A percentile compares a stretch with the other conserved stretches of the same genome.
These are phyloP conservation scores for Pachyrhynchus sulphureomaculatus DNA, from an alignment of 1,140 invertebrate genomes.

Conservation along the genomic window DNA sequence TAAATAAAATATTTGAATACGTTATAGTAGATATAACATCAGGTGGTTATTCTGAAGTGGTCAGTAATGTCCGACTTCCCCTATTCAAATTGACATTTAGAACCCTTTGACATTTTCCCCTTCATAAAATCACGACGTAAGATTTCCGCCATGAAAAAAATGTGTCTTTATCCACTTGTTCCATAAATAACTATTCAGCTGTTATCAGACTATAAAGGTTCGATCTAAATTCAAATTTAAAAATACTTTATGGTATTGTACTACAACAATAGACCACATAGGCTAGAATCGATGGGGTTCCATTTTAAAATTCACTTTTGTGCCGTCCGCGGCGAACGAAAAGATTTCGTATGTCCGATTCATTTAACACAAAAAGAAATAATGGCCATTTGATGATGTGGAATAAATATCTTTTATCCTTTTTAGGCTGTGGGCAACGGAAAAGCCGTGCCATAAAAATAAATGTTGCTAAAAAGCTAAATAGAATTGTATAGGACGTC, in stretches of 20 bases:
- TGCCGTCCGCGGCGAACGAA: conserved; percentile 12
- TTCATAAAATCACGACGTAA: too few relatives aligned
- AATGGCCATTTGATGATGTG: conserved; percentile 26
- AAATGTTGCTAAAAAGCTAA: conserved; percentile 21
- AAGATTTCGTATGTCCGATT: conserved; percentile 23
- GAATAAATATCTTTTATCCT: conserved; percentile 25
- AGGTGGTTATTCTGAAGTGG: too few relatives aligned
- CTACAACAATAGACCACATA: conserved; percentile 14
- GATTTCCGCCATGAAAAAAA: too few relatives aligned
- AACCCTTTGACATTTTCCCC: too few relatives aligned
- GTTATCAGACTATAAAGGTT: background rate
- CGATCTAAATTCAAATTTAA: conserved; percentile 1
- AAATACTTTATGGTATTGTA: background rate
- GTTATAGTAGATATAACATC: too few relatives aligned
- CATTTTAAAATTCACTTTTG: conserved; percentile 26
- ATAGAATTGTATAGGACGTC: conserved; percentile 7
- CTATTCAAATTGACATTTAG: too few relatives aligned
- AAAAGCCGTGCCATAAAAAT: conserved; percentile 11
- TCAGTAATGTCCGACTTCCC: too few relatives aligned
- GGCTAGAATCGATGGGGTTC: conserved; percentile 8
- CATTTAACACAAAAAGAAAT: conserved; percentile 26
- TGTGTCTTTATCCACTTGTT: too few relatives aligned
- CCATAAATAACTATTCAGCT: too few relatives aligned
- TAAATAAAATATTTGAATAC: too few relatives aligned
- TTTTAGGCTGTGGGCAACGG: conserved; percentile 5